These are phyloP conservation scores for Mongoloraphidia duomilia DNA, from an alignment of 2,888 invertebrate genomes.

Conservation along the genomic window DNA sequence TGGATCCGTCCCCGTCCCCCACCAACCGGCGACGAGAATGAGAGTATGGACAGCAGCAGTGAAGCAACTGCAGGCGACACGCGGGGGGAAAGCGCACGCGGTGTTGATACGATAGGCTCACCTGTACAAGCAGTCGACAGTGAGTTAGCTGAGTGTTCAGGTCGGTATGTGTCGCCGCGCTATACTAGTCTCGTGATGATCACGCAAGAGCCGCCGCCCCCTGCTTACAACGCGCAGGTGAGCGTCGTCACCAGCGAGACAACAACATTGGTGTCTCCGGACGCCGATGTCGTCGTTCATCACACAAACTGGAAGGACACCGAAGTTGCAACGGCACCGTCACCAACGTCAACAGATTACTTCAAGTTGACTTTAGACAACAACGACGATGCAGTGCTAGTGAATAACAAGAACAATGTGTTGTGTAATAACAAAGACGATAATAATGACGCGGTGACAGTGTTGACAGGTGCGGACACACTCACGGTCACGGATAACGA, in stretches of 20 bases:
- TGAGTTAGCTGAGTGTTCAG: slow-evolving; percentile 32
- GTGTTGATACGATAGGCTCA: slow-evolving; percentile 19
- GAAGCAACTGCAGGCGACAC: slow-evolving; percentile 17
- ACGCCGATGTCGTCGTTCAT: slow-evolving; percentile 43
- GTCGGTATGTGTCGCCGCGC: slow-evolving; percentile 30
- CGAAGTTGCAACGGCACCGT: slow-evolving; percentile 2
- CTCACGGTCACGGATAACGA: slow-evolving; percentile 13
- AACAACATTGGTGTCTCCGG: slow-evolving; percentile 47
- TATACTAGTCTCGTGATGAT: slow-evolving; percentile 85
- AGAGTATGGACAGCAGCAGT: slow-evolving; percentile 21
- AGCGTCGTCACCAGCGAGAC: slow-evolving; percentile 65
- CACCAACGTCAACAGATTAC: too few relatives aligned
- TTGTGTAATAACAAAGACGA: not conserved
- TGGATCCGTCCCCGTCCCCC: slow-evolving; percentile 25
- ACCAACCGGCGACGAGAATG: slow-evolving; percentile 8
- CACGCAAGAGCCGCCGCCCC: slow-evolving; percentile 46
- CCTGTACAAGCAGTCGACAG: slow-evolving; percentile 30
- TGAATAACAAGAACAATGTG: too few relatives aligned
- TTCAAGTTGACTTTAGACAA: slow-evolving; percentile 16
- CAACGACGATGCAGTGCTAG: slow-evolving; percentile 28
- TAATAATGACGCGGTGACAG: slow-evolving; percentile 42
- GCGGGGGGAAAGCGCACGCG: slow-evolving; percentile 16
- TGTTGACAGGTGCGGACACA: slow-evolving; percentile 31
- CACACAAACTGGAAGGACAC: slow-evolving; percentile 49
- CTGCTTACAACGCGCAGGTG: slow-evolving; percentile 38